These are phyloP conservation scores for Basileuterus tristriatus DNA, from an alignment of 2,797 vertebrate genomes.

Conservation along the genomic window DNA sequence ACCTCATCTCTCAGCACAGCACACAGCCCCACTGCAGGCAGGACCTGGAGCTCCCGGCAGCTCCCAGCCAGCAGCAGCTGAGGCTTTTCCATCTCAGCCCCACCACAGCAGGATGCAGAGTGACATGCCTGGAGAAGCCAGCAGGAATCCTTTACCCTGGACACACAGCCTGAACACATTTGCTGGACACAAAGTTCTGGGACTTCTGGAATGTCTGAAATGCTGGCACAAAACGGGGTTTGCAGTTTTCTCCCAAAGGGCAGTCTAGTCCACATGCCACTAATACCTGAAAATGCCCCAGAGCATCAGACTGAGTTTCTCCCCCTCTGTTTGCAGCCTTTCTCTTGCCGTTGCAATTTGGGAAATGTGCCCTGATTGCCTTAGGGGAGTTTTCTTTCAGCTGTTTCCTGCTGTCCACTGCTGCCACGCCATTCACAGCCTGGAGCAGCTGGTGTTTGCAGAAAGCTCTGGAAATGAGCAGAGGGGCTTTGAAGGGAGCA, in stretches of 20 bases:
- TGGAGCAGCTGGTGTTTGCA: neutral
- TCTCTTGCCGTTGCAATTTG: neutral
- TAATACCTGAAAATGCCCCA: neutral
- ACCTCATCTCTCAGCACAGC: accelerated
- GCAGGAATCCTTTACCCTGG: neutral
- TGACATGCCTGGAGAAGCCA: neutral
- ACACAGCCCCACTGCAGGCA: neutral
- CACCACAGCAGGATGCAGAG: neutral
- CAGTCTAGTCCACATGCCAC: accelerated
- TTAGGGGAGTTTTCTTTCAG: constrained; percentile 3
- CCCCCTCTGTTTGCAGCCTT: neutral
- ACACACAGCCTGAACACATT: neutral
- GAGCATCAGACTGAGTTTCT: neutral
- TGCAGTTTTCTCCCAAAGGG: neutral
- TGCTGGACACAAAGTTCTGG: neutral
- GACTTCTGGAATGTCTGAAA: neutral
- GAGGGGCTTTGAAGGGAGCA: neutral
- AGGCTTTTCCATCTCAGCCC: neutral
- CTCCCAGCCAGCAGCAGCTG: neutral
- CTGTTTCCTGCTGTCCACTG: neutral
- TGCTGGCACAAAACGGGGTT: neutral
- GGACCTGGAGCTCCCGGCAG: neutral
- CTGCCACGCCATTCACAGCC: neutral
- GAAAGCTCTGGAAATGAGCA: neutral
- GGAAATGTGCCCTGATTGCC: neutral